Base-by-base conservation (phyloP, 1,140 invertebrate genomes). In the Cataglyphis hispanica region DNA sequence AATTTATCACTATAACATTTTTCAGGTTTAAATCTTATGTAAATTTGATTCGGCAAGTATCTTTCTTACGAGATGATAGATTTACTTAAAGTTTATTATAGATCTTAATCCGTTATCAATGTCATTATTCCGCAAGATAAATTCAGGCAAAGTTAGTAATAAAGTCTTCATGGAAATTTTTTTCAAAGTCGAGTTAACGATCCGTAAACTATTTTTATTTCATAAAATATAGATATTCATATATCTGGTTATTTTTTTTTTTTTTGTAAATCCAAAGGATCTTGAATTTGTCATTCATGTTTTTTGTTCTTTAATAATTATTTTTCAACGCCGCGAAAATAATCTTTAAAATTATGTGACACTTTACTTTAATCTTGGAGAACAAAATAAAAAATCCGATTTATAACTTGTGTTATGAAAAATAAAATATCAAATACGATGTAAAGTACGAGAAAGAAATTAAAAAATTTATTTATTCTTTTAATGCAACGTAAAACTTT, bases 81-180 rank as follows among this genome's bases (percentile, higher is more conserved):
- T 34, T 40, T 50, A 69, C 64, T 22, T 40, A 46, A 22, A 80
- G 63, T 80, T 80, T 80, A n/a, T 80, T 80, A n/a, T 53, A 27
- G 77, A 80, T 80, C 77, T 80, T 69, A 80, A 56, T 31, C 34
- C 40, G 34, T 69, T 80, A 80, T 80, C 50, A 46, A 69, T 27
- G 31, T n/a, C 46, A 46, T 69, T 80, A 80, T 40, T 34, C 22
- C 34, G 8, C 22, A 67, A 53, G 61, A 31, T 40, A 69, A 80
- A 80, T 34, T 69, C 31, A 11, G 46, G 16, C 22, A 22, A 80
- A 80, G 77, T 80, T 56, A 40, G 63, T 56, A 69, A 77, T 64
- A 77, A 64, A 46, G 75, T 77, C 37, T 64, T 64, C 19, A 40
- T 46, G 60, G 27, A 77, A 64, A 77, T 64, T 77, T 50, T 77